A percentile compares a stretch with the other conserved stretches of the same genome.
Evolutionary conservation across 1,140 invertebrate genomes (phyloP).

Genomic region (Drosophila gunungcola): DNA sequence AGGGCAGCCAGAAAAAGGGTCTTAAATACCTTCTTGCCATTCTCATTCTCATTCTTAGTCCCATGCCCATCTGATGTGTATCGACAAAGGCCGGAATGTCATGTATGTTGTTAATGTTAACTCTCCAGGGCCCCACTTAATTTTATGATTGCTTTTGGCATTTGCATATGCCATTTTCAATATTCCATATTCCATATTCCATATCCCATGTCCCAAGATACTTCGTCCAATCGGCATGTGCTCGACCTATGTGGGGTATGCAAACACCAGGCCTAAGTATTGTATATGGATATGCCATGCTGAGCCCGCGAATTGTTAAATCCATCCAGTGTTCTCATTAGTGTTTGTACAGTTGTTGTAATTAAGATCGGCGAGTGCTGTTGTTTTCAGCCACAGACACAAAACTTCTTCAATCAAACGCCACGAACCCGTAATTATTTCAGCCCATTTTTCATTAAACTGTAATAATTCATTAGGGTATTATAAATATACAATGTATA

Average conservation of each 20-base stretch:
- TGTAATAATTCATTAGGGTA: slow-evolving; percentile 80
- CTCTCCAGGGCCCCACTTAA: slow-evolving; percentile 1
- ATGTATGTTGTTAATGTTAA: slow-evolving; percentile 20
- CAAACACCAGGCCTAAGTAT: slow-evolving; percentile 29
- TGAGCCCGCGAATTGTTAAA: slow-evolving; percentile 42
- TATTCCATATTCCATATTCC: too few relatives aligned
- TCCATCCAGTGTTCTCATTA: slow-evolving; percentile 57
- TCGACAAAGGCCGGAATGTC: slow-evolving; percentile 53
- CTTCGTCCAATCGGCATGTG: slow-evolving; percentile 3
- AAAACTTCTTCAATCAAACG: slow-evolving; percentile 48
- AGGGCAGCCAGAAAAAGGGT: slow-evolving; percentile 44
- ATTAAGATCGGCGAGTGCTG: slow-evolving; percentile 60
- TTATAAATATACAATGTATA: slow-evolving; percentile 32
- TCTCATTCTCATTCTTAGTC: too few relatives aligned
- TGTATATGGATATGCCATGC: slow-evolving; percentile 18
- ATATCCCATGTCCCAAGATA: neutral
- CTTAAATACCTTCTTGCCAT: slow-evolving; percentile 40
- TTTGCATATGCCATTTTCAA: slow-evolving; percentile 25
- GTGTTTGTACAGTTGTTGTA: slow-evolving; percentile 58
- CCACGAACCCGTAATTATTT: slow-evolving; percentile 50
- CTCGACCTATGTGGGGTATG: slow-evolving; percentile 34
- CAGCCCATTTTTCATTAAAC: slow-evolving; percentile 76
- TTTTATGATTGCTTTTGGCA: slow-evolving; percentile 9
- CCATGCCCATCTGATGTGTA: slow-evolving; percentile 2
- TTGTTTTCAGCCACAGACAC: slow-evolving; percentile 30